Conservation (phyloP, 2,113 vertebrate genomes). For the Halichoeres trimaculatus region DNA sequence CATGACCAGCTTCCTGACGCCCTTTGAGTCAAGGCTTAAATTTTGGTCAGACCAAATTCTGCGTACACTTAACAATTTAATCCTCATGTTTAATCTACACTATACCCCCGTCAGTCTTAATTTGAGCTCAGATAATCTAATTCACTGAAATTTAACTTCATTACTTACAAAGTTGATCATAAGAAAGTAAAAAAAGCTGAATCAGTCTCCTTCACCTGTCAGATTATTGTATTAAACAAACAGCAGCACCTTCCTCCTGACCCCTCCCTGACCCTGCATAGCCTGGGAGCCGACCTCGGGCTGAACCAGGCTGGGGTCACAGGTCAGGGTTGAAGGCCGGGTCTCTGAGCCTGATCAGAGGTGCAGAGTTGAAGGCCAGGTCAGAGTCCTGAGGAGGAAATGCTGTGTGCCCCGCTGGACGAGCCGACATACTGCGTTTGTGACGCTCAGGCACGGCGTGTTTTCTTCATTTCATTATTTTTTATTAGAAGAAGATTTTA, state of each 20-base stretch:
- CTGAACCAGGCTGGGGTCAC: conserved; percentile 57
- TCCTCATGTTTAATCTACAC: too few relatives aligned
- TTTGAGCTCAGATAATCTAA: conserved; percentile 12
- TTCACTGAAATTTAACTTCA: conserved; percentile 8
- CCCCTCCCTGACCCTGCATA: conserved; percentile 54
- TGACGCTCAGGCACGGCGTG: neutral
- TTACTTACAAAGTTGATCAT: neutral
- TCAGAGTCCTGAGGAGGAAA: conserved; percentile 12
- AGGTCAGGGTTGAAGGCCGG: conserved; percentile 76
- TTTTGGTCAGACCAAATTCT: too few relatives aligned
- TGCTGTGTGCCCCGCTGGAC: conserved; percentile 26
- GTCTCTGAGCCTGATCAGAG: conserved; percentile 38
- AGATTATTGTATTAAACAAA: neutral
- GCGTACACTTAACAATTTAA: too few relatives aligned
- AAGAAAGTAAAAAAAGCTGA: neutral
- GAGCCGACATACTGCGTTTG: neutral
- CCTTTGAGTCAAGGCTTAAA: too few relatives aligned
- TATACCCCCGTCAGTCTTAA: neutral
- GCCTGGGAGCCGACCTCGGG: conserved; percentile 44
- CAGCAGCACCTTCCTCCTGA: conserved; percentile 30
- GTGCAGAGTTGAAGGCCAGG: conserved; percentile 49
- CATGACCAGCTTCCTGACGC: too few relatives aligned
- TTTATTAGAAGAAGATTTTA: too few relatives aligned
- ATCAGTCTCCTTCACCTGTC: neutral
- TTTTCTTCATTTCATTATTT: too few relatives aligned